Base-by-base conservation (phyloP, 2,113 vertebrate species). In the Panthera leo region DNA sequence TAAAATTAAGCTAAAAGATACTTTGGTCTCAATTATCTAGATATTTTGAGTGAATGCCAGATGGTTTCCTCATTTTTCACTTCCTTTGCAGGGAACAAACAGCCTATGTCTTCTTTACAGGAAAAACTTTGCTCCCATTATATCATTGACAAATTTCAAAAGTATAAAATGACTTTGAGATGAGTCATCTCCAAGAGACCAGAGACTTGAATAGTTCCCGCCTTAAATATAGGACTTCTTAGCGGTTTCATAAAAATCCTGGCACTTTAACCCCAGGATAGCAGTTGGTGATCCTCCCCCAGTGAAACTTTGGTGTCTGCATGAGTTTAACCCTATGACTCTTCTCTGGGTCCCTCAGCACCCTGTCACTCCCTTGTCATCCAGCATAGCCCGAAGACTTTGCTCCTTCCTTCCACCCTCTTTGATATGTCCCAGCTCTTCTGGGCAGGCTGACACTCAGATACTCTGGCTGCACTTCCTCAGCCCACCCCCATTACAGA, bases 41-140 rank as follows among this genome's bases (percentile, higher is more conserved):
- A 95, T 97, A 98, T 97, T 98, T 97, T 97, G 95, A 97, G 95
- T 53, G 65, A 97, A 97, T 97, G 78, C 97, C 97, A 98, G 87
- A 96, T 97, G 97, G 70, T 92, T 98, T 97, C 86, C 96, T 97
- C 87, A 97, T 94, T 98, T 94, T 97, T 97, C 79, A 97, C 61
- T 98, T 98, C 96, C 95, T 97, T 92, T 95, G 55, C 79, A 87
- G 90, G 94, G 89, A 97, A 94, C 97, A 98, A 98, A 96, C 80
- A 97, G 96, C 80, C 84, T 97, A 84, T 98, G 97, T 97, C 96
- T 97, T 96, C 75, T 85, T 97, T 94, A 86, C 83, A 92, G 92
- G 80, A 96, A 95, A 97, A 97, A 93, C 55, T 95, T 98, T 96
- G 94, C 92, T 97, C 91, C 88, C 82, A 96, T 98, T 97, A 95